phyloP scores from a whole-genome alignment of 2,113 vertebrate species.

The Hymenochirus boettgeri region DNA sequence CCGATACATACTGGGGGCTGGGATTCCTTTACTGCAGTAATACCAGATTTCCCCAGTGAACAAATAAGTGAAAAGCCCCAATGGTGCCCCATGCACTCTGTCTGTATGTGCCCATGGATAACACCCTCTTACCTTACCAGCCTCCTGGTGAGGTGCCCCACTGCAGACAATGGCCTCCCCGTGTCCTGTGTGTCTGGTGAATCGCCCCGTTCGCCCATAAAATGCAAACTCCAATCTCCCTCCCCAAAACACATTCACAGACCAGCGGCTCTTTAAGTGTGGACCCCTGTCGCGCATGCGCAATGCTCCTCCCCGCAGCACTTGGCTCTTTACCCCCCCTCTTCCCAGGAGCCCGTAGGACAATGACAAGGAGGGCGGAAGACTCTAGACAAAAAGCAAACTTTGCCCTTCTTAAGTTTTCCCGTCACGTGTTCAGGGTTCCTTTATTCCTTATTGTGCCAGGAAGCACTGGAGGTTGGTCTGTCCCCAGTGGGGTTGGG shows the following conservation, averaged over 20 bases:
- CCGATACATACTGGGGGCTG: too few relatives aligned
- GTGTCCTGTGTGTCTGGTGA: neutral
- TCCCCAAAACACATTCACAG: conserved; percentile 10
- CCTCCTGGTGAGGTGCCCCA: neutral
- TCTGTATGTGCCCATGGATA: too few relatives aligned
- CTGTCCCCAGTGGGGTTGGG: too few relatives aligned
- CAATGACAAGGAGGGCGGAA: conserved; percentile 23
- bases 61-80: too few relatives aligned
- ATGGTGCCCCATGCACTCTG: too few relatives aligned
- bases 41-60: too few relatives aligned
- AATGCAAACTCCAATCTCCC: conserved; percentile 13
- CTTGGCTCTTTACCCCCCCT: conserved; percentile 21
- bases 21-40: too few relatives aligned
- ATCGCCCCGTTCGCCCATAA: conserved; percentile 3
- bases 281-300: conserved; percentile 26
- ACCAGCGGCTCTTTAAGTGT: neutral
- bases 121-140: neutral
- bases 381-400: neutral
- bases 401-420: conserved; percentile 8
- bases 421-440: conserved; percentile 2
- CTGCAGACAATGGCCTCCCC: neutral
- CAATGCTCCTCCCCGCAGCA: conserved; percentile 14
- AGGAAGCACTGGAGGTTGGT: too few relatives aligned
- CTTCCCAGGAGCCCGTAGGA: conserved; percentile 3
- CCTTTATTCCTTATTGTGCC: conserved; percentile 8